Base-by-base conservation (phyloP, 1,140 invertebrate genomes). In the Mycetomoellerius zeteki region DNA sequence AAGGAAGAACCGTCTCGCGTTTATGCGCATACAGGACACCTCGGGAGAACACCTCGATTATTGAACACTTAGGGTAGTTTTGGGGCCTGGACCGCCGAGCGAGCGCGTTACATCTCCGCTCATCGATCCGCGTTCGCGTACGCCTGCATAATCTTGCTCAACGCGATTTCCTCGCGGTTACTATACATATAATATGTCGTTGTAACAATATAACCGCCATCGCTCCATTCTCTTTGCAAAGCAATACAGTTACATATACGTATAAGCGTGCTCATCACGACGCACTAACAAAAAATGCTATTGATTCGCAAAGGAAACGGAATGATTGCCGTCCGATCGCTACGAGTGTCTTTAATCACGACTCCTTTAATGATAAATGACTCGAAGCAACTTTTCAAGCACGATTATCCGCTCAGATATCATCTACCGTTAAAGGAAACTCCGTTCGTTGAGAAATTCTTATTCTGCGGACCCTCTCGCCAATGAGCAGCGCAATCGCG, bases 11-110 rank as follows among this genome's bases (percentile, higher is more conserved):
- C 86, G 77, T 92, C 47, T 81, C 62, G 77, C 77, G 43, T 54
- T 82, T 86, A 89, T 85, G 86, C 91, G 90, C 89, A 88, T 91
- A 93, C 87, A 86, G 71, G 14, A 90, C 92, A 93, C 90, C 89
- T 90, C 88, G 89, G 93, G 92, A 92, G 91, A 93, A 94, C 87
- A 93, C 86, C 91, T 93, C 88, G 92, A 91, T 92, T 92, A 93
- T 91, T 94, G 94, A 95, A 95, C 94, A 95, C 94, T 95, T 95
- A 92, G 92, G 94, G 93, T 93, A 94, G 91, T 93, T 94, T 93
- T 92, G 86, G 92, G 90, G 92, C 92, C 91, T 88, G 91, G 92
- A 88, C 89, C 91, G 89, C 90, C 93, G 92, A 91, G 90, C 87
- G 84, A 89, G 88, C 81, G 88, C 81, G 77, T 86, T 82, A 75